Evolutionary conservation across 2,888 invertebrate genomes (phyloP).

Genomic region (Teleogryllus oceanicus): DNA sequence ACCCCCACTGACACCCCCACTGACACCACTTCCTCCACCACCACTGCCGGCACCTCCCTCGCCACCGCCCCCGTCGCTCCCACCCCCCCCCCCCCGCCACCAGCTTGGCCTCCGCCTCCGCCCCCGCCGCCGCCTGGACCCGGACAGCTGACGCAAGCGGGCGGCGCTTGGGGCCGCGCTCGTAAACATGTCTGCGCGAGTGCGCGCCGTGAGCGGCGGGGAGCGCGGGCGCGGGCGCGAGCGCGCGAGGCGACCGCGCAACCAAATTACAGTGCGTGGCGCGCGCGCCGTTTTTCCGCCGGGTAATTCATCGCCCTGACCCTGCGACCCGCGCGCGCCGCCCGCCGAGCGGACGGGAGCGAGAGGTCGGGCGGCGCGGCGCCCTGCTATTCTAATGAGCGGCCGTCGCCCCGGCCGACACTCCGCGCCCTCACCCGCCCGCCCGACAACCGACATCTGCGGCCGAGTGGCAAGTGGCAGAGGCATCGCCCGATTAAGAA

Average conservation of each 20-base stretch:
- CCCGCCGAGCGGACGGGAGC: neutral
- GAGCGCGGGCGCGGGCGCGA: neutral
- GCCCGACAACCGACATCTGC: too few relatives aligned
- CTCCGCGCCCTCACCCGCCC: too few relatives aligned
- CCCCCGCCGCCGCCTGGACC: too few relatives aligned
- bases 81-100: too few relatives aligned
- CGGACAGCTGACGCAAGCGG: neutral
- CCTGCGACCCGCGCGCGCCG: neutral
- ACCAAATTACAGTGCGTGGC: constrained; percentile 9
- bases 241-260: neutral
- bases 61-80: too few relatives aligned
- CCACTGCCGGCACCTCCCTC: too few relatives aligned
- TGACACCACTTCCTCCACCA: too few relatives aligned
- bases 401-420: neutral
- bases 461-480: too few relatives aligned
- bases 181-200: neutral
- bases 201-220: too few relatives aligned
- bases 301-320: constrained; percentile 7
- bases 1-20: too few relatives aligned
- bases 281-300: neutral
- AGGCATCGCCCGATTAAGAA: too few relatives aligned
- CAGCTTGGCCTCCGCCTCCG: too few relatives aligned
- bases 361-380: neutral
- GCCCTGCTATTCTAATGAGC: neutral
- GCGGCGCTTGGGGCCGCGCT: neutral